Base-by-base conservation (phyloP, 2,888 invertebrate genomes). In the Tenthredo mesomela region DNA sequence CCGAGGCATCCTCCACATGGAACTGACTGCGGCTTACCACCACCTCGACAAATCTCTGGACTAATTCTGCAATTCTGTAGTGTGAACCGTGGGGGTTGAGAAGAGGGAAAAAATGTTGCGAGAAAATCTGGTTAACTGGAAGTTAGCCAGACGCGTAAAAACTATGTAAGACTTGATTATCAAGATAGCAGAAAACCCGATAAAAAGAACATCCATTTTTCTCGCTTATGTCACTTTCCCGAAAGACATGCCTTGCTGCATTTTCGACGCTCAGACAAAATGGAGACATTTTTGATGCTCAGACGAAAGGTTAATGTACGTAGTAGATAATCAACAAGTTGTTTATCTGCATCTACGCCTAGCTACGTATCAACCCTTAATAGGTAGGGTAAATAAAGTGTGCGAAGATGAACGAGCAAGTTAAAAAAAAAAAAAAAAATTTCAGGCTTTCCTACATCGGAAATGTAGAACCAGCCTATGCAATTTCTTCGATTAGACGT, bases 121-220 rank as follows among this genome's bases (percentile, higher is more conserved):
- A 7, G 29, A 33, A 33, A 67, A 67, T 67, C 67, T 67, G 67
- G 67, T 67, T 12, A 67, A 25, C 67, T 67, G 29, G 29, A 67
- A 67, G 29, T 67, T 67, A 25, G 29, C 67, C 67, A 67, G 67
- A 67, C 67, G 67, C 18, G 33, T 67, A 67, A 67, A 67, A 67
- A 67, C 21, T 61, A 25, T 29, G 25, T 15, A 67, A 67, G 33
- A 67, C 21, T 29, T 25, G 61, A 21, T 29, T 61, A 21, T 61
- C 37, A 29, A 25, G 25, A 12, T 7, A 12, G 61, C 61, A 4
- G 7, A 61, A 25, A 54, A n/a, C 7, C 25, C 10, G 61, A 25
- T 61, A 25, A 21, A 61, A 61, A 25, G 12, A 4, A 61, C 12
- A 25, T 25, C 61, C 7, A 25, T 12, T 25, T 61, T 61, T 12